Percentiles rank a stretch among this genome's conserved stretches.
Conservation (phyloP, 2,888 invertebrate species). For the Ferrisia virgata region DNA sequence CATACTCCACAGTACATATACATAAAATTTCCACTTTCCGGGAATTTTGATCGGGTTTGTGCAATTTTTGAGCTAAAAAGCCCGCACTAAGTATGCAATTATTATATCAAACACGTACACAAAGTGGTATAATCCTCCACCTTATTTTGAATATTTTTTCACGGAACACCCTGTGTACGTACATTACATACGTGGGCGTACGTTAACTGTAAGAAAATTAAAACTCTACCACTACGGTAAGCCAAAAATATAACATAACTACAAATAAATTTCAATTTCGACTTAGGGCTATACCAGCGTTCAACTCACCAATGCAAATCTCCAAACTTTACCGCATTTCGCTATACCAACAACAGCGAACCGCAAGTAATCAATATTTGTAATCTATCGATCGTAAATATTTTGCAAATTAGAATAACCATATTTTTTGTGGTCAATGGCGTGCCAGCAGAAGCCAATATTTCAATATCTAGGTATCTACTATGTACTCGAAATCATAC, state of each 20-base stretch:
- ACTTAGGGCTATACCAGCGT: conserved; percentile 9
- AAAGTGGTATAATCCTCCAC: too few relatives aligned
- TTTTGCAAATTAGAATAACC: not conserved
- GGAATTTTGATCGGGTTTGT: too few relatives aligned
- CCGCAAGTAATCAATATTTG: not conserved
- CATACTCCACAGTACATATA: too few relatives aligned
- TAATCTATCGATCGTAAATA: not conserved
- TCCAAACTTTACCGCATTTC: not conserved
- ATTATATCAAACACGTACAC: too few relatives aligned
- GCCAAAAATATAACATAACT: not conserved
- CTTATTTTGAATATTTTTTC: too few relatives aligned
- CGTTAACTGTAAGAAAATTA: not conserved
- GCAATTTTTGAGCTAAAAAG: too few relatives aligned
- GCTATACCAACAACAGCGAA: not conserved
- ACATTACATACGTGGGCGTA: too few relatives aligned
- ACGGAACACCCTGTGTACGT: too few relatives aligned
- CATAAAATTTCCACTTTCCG: too few relatives aligned
- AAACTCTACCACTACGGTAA: not conserved
- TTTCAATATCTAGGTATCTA: not conserved
- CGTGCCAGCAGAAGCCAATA: not conserved
- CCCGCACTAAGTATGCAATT: too few relatives aligned
- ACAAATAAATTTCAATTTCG: not conserved
- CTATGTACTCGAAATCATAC: too few relatives aligned
- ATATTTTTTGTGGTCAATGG: not conserved
- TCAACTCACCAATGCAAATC: not conserved